Conservation (phyloP, 1,140 invertebrate genomes). For the Trichonephila clavipes region DNA sequence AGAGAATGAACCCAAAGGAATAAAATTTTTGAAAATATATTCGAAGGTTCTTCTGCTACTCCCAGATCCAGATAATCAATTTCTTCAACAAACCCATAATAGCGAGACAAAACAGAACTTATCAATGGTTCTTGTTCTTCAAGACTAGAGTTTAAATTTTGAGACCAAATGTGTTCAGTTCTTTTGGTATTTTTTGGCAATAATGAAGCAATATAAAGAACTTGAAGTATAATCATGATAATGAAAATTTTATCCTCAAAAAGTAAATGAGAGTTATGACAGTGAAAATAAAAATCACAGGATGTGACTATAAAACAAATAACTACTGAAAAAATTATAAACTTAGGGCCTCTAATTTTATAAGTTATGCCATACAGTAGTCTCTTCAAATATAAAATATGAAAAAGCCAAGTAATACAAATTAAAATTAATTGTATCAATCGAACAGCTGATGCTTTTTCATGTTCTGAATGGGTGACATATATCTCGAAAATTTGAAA, state of each 20-base stretch:
- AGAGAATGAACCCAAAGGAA: conserved; percentile 94
- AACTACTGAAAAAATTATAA: conserved; percentile 86
- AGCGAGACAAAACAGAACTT: conserved; percentile 80
- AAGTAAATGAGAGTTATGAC: conserved; percentile 80
- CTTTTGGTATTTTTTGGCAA: conserved; percentile 78
- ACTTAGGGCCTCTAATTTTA: conserved; percentile 86
- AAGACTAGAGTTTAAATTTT: conserved; percentile 77
- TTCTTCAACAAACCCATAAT: conserved; percentile 85
- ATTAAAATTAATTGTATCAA: conserved; percentile 86
- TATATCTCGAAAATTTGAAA: conserved; percentile 73
- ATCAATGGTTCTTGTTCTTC: conserved; percentile 81
- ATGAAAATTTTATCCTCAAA: conserved; percentile 80
- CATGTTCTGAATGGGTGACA: conserved; percentile 74
- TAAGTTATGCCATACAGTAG: conserved; percentile 84
- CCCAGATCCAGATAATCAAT: conserved; percentile 79
- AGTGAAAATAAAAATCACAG: conserved; percentile 82
- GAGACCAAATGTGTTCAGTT: conserved; percentile 78
- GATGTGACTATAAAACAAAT: conserved; percentile 85
- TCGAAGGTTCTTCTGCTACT: conserved; percentile 86
- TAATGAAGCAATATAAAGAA: conserved; percentile 79
- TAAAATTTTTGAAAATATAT: conserved; percentile 87
- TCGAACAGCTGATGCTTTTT: conserved; percentile 83
- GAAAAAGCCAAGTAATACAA: conserved; percentile 88
- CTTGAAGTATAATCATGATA: conserved; percentile 78
- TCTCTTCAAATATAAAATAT: conserved; percentile 87